Evolutionary conservation across 2,888 invertebrate genomes (phyloP).

Genomic region (Netelia inedita): DNA sequence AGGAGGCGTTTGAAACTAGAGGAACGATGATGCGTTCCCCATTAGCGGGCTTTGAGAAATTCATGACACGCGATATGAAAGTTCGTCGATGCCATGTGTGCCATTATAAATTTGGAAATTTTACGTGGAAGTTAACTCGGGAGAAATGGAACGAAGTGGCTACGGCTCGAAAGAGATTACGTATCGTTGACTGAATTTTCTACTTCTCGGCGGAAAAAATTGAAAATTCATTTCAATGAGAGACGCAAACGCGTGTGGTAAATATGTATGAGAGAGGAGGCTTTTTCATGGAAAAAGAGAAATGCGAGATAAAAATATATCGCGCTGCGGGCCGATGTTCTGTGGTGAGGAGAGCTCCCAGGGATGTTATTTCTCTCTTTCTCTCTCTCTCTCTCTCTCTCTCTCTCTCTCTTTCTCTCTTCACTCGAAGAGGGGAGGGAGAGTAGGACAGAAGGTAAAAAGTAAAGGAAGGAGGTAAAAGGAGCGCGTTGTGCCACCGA

Average conservation of each 20-base stretch:
- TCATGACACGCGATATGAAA: no score
- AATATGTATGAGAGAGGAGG: constrained; percentile 38
- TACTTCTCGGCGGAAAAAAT: constrained; percentile 3
- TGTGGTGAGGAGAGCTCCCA: constrained; percentile 31
- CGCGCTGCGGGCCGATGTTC: constrained; percentile 6
- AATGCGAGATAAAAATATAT: constrained; percentile 19
- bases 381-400: not conserved
- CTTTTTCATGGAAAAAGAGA: not conserved
- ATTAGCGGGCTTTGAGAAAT: no score
- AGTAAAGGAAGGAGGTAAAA: not conserved
- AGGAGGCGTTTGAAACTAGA: no score
- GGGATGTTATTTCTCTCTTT: constrained; percentile 3
- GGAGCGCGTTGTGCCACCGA: not conserved
- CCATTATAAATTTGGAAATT: no score
- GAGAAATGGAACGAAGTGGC: no score
- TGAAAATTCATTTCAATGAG: constrained; percentile 60
- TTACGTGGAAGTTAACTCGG: no score
- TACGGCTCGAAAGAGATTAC: no score
- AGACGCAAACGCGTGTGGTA: constrained; percentile 9
- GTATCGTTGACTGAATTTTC: no score
- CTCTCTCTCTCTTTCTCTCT: not conserved
- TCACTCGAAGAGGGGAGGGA: not conserved
- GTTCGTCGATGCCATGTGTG: no score
- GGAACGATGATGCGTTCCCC: no score
- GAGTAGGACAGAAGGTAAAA: constrained; percentile 3